Percentiles rank a stretch among this genome's conserved stretches.
phyloP scores from a whole-genome alignment of 2,888 invertebrate genomes.

The Biston betularia region DNA sequence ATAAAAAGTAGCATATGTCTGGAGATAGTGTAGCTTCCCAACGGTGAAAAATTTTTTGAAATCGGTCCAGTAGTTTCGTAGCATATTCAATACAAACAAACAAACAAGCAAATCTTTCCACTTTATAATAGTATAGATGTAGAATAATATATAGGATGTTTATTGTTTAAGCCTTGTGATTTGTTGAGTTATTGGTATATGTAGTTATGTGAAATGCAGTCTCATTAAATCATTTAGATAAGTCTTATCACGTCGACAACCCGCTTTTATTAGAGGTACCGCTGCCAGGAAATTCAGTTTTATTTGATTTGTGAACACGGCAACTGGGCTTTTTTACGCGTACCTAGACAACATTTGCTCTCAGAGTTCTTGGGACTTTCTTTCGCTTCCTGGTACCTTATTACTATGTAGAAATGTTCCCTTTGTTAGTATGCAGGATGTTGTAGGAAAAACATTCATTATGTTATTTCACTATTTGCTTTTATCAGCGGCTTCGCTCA shows the following conservation, averaged over 20 bases:
- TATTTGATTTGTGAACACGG: constrained; percentile 9
- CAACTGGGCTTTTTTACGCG: constrained; percentile 3
- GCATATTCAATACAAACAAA: too few species aligned
- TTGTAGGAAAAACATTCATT: not conserved
- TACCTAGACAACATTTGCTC: constrained; percentile 6
- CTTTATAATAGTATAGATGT: too few species aligned
- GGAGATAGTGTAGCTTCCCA: too few species aligned
- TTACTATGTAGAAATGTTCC: not conserved
- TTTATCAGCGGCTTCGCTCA: too few species aligned
- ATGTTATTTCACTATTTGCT: too few species aligned
- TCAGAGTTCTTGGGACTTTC: not conserved
- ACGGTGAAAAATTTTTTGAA: too few species aligned
- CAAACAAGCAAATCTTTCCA: too few species aligned
- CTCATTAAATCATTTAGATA: not conserved
- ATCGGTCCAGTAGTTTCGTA: too few species aligned
- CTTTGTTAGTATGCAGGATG: not conserved
- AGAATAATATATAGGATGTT: too few species aligned
- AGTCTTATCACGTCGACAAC: not conserved
- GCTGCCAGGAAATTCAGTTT: constrained; percentile 3
- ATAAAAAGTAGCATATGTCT: too few species aligned
- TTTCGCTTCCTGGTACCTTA: constrained; percentile 1
- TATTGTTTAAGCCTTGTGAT: too few species aligned
- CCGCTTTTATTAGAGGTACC: not conserved
- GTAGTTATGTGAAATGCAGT: not conserved
- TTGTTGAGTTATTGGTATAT: too few species aligned